Base-by-base conservation (phyloP, 2,888 invertebrate genomes). In the Caenorhabditis afra region DNA sequence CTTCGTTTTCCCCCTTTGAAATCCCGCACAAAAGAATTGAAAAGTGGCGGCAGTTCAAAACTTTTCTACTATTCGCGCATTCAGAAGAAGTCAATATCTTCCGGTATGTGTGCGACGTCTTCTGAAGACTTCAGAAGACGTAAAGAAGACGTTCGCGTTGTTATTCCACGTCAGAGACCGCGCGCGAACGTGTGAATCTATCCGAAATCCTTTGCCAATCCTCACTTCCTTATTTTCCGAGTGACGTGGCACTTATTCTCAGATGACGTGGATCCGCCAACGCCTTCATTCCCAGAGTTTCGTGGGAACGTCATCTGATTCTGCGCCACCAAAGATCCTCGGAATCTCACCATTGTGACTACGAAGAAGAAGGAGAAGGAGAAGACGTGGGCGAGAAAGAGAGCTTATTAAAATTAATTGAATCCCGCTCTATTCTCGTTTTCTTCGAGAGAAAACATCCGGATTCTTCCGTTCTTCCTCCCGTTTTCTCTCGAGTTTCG, bases 341-440 rank as follows among this genome's bases (percentile, higher is more conserved):
- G 20, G 23, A 44, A 16, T 37, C 49, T 35, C 18, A 49, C 14
- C 14, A 44, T 45, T 59, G 44, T 57, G 68, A 52, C 47, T 49
- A 16, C 61, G 70, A 61, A 61, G 70, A 61, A 59, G 68, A n/a
- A 14, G 14, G 20, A 16, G 8, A 12, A 44, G 16, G 20, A 18
- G 35, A 14, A 68, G 35, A 52, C 59, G 53, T 29, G 29, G 29
- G 58, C 45, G 35, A 16, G n/a, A 10, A 16, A 57, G 41, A 49
- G 44, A 3, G 45, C 47, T 62, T 62, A 71, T 71, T 71, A 71
- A 71, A 71, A 57, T 55, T 71, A 71, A 71, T 71, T 71, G 71
- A 49, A 11, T 7, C 14, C 37, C 29, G 10, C 29, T 55, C 23
- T 62, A 29, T 62, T 62, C 49, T 18, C 37, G 45, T n/a, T 29